Evolutionary conservation across 2,113 vertebrate genomes (phyloP), one percentile per base, ranked within the genome.

Genomic region (Ramphastos sulfuratus): DNA sequence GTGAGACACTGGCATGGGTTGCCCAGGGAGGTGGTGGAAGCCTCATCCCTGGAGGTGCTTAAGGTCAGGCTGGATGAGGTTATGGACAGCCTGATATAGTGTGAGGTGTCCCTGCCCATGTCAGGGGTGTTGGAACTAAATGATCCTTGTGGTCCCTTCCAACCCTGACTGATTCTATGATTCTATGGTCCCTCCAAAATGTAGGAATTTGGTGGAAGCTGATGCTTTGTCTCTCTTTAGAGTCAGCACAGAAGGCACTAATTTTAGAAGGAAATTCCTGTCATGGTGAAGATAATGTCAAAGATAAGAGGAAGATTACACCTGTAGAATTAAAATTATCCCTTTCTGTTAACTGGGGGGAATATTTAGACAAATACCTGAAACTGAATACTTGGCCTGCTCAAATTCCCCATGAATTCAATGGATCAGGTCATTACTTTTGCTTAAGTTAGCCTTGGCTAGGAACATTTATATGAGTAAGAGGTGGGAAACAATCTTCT

Each of bases 231-330:
- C 44, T 88, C 42, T 35, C 33, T 77, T 88, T 52, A 37, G 63
- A 87, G 71, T 61, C 74, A 94, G 75, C 27, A 79, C 0, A 46
- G 37, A 69, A 33, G 11, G 7, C 2, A 3, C 19, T 63, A 71
- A 85, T 87, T 95, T 77, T 56, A 91, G 60, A 48, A 63, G 16
- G 48, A 87, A 91, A 81, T 71, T 70, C 42, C 69, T 82, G 46
- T 42, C 42, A 15, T 83, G 50, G 79, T 9, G 6, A 39, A 79
- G 66, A 55, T 19, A 42, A 14, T 48, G 60, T 80, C 87, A 66
- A 56, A 87, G 52, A 73, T 73, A 85, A 95, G 46, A 82, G 31
- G 85, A 90, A 73, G 72, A 87, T 87, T 87, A 58, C 30, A 46
- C 31, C 67, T 75, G 30, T 63, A 73, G 59, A 73, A 64, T 59